Percentiles rank a stretch among this genome's conserved stretches.
Conservation (phyloP, 2,888 invertebrate genomes). For the Plebejus argus region DNA sequence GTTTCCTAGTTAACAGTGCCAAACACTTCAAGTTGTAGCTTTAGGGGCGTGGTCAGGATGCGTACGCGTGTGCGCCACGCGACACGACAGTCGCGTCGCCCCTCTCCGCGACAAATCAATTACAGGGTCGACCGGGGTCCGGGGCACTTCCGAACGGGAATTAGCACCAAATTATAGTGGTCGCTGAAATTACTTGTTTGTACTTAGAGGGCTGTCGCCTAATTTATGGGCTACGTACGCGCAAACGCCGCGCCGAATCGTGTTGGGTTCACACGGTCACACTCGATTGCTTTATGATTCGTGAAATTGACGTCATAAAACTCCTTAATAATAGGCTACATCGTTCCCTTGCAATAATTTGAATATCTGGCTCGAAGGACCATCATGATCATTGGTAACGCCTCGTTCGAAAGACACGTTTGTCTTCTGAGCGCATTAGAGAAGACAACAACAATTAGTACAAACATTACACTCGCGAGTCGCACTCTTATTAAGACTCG, state of each 20-base stretch:
- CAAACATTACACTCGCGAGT: not conserved
- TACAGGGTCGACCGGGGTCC: conserved; percentile 62
- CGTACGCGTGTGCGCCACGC: conserved; percentile 52
- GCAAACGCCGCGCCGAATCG: conserved; percentile 35
- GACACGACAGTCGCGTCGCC: conserved; percentile 50
- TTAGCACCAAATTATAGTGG: conserved; percentile 73
- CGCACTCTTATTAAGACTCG: not conserved
- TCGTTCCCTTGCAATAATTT: not conserved
- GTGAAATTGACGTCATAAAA: conserved; percentile 10
- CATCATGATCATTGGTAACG: not conserved
- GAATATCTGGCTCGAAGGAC: not conserved
- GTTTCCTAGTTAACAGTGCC: not conserved
- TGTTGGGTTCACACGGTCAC: conserved; percentile 38
- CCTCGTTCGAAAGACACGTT: no score
- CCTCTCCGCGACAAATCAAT: conserved; percentile 75
- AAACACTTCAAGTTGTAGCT: not conserved
- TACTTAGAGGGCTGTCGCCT: conserved; percentile 58
- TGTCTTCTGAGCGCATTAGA: no score
- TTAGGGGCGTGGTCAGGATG: conserved; percentile 45
- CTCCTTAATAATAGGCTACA: not conserved
- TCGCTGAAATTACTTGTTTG: conserved; percentile 68
- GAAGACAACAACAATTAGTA: no score
- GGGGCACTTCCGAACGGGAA: conserved; percentile 66
- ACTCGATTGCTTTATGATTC: conserved; percentile 24
- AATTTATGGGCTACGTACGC: conserved; percentile 63